phyloP scores from a whole-genome alignment of 23 tunicate species.

The Pegea sp. region DNA sequence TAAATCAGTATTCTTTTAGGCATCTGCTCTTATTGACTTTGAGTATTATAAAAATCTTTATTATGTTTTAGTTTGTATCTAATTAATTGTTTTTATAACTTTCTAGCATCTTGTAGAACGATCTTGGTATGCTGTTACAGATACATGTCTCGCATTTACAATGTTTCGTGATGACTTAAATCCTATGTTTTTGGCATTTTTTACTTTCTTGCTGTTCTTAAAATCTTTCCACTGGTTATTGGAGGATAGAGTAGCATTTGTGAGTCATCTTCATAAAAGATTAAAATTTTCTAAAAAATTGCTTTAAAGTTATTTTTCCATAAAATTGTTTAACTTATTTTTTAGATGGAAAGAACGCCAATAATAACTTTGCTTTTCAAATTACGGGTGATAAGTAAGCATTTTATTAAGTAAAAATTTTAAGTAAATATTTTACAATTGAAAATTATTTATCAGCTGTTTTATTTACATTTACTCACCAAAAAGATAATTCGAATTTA shows the following conservation, averaged over 20 bases:
- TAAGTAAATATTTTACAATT: not conserved
- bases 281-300: no score
- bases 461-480: not conserved
- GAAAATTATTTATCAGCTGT: not conserved
- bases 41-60: no score
- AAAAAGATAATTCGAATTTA: not conserved
- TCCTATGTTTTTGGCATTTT: conserved; percentile 82
- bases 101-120: no score
- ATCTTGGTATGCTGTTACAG: conserved; percentile 96
- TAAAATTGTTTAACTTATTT: no score
- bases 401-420: not conserved
- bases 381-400: conserved; percentile 60
- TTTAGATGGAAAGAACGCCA: conserved; percentile 96
- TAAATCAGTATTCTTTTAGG: no score
- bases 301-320: no score
- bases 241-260: conserved; percentile 91
- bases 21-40: no score
- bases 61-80: no score
- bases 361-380: conserved; percentile 59
- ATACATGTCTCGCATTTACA: conserved; percentile 97
- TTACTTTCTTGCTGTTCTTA: conserved; percentile 63
- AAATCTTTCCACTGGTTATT: conserved; percentile 93
- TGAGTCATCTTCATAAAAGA: no score
- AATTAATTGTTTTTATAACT: no score
- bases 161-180: conserved; percentile 93